Evolutionary conservation across 2,113 vertebrate genomes (phyloP).

Genomic region (Coracopsis vasa): DNA sequence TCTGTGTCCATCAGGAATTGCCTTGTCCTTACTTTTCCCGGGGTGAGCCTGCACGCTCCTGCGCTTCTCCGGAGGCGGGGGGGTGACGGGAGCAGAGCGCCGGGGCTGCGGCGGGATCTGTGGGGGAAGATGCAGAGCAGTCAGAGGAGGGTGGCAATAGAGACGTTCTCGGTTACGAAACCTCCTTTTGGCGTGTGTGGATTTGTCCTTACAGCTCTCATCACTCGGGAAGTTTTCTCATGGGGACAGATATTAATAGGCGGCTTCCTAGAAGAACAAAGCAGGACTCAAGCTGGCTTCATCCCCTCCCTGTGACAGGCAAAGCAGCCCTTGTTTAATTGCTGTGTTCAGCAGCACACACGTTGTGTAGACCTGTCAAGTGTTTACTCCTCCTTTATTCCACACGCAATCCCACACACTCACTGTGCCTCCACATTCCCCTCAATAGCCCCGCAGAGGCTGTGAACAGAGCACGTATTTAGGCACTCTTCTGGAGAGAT

Average conservation of each 20-base stretch:
- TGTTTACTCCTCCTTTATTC: slow-evolving; percentile 54
- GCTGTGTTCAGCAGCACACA: slow-evolving; percentile 40
- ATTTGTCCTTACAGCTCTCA: slow-evolving; percentile 36
- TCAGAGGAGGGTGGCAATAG: slow-evolving; percentile 28
- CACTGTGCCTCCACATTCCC: slow-evolving; percentile 11
- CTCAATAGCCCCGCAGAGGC: slow-evolving; percentile 50
- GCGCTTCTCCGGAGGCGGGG: slow-evolving; percentile 90
- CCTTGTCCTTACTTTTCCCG: slow-evolving; percentile 70
- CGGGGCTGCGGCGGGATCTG: slow-evolving; percentile 87
- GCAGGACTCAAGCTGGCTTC: slow-evolving; percentile 29
- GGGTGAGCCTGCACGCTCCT: slow-evolving; percentile 68
- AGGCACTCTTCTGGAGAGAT: slow-evolving; percentile 49
- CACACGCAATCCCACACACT: slow-evolving; percentile 43
- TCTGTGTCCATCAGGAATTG: rapidly evolving
- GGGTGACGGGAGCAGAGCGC: slow-evolving; percentile 84
- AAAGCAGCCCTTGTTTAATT: slow-evolving; percentile 67
- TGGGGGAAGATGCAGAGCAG: slow-evolving; percentile 35
- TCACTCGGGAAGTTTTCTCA: not conserved
- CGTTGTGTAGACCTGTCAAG: slow-evolving; percentile 46
- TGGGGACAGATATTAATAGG: slow-evolving; percentile 47
- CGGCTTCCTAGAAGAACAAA: slow-evolving; percentile 44
- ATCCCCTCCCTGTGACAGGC: slow-evolving; percentile 47
- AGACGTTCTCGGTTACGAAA: not conserved
- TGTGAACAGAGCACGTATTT: slow-evolving; percentile 42
- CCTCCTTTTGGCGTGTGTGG: not conserved